Conservation (phyloP, 1,140 invertebrate genomes). For the Eriosoma lanigerum region DNA sequence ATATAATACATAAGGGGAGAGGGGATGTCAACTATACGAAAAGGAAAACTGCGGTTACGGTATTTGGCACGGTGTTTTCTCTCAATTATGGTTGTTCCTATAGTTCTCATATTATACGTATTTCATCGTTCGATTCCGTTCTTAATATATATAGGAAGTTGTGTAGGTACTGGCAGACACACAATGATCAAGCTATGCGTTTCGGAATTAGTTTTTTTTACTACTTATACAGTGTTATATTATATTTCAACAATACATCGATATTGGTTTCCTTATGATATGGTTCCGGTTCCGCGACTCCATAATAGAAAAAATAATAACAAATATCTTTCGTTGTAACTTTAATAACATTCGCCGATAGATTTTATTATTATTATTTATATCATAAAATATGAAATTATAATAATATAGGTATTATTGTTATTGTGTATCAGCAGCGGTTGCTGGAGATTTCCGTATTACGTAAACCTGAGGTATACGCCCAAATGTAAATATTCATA, state of each 20-base stretch:
- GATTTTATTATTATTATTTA: too few species aligned
- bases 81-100: neutral
- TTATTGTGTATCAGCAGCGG: neutral
- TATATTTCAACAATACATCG: neutral
- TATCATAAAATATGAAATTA: too few species aligned
- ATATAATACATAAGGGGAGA: neutral
- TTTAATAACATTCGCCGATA: too few species aligned
- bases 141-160: neutral
- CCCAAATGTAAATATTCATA: conserved; percentile 2
- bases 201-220: neutral
- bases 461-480: neutral
- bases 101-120: neutral
- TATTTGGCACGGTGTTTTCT: conserved; percentile 46
- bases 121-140: neutral
- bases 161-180: too few species aligned
- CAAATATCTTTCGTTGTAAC: too few species aligned
- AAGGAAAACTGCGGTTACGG: conserved; percentile 18
- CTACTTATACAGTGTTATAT: too few species aligned
- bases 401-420: too few species aligned
- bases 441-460: neutral
- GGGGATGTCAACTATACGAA: neutral
- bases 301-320: too few species aligned
- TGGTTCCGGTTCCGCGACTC: neutral
- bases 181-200: neutral
- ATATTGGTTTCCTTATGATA: neutral